These are phyloP conservation scores for Aradophagus sp. DNA, from an alignment of 1,140 invertebrate genomes.

Conservation along the genomic window DNA sequence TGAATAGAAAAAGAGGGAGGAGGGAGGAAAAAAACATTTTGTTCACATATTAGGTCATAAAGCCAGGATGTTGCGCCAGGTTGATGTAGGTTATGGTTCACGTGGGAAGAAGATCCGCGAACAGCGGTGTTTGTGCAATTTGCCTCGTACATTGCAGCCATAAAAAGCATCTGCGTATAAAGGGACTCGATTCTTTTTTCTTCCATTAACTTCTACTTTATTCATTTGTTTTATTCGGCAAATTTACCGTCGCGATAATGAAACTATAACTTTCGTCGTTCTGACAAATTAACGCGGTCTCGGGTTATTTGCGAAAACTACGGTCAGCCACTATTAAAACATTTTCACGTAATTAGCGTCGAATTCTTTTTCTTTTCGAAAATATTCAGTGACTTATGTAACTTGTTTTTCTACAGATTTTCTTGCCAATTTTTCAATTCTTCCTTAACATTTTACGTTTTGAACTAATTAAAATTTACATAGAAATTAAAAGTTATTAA, in stretches of 20 bases:
- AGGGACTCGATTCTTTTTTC: constrained; percentile 10
- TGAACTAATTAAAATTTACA: no score
- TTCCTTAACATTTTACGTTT: no score
- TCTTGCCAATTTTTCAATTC: no score
- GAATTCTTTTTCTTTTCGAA: no score
- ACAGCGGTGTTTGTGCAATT: constrained; percentile 38
- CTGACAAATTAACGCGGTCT: not conserved
- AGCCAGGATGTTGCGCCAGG: constrained; percentile 28
- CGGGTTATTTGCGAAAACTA: no score
- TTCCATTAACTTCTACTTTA: constrained; percentile 28
- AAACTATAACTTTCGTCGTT: constrained; percentile 19
- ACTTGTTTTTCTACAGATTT: no score
- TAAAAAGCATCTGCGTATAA: constrained; percentile 35
- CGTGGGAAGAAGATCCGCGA: constrained; percentile 31
- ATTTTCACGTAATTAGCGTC: no score
- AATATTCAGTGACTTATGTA: no score
- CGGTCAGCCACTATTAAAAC: no score
- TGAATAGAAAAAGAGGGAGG: no score
- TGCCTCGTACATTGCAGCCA: constrained; percentile 7
- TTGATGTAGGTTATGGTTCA: constrained; percentile 33
- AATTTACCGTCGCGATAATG: constrained; percentile 20
- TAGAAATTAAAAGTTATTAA: no score
- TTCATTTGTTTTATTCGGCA: constrained; percentile 23
- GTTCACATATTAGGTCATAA: constrained; percentile 41
- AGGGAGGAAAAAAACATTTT: constrained; percentile 34